Conservation (phyloP, 1,140 invertebrate species). For the Neodiprion fabricii region DNA sequence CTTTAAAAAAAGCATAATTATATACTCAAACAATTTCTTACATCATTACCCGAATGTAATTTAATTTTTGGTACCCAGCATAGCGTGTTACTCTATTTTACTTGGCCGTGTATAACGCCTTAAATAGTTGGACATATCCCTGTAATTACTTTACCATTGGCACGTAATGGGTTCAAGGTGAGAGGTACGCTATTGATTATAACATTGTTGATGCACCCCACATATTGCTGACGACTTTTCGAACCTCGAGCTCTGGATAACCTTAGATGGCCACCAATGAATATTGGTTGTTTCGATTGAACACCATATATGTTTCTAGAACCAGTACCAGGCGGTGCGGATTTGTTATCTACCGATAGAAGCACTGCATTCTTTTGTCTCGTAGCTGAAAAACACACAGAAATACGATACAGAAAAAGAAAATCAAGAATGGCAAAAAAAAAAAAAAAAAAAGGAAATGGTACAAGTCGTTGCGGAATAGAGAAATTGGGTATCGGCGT, state of each 20-base stretch:
- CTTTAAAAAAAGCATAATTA: no score
- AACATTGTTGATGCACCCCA: constrained; percentile 83
- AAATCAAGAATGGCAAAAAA: constrained; percentile 46
- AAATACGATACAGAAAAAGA: constrained; percentile 1
- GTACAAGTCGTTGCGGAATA: constrained; percentile 26
- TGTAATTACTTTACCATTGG: constrained; percentile 71
- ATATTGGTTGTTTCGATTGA: constrained; percentile 85
- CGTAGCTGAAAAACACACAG: constrained; percentile 68
- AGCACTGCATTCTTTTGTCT: constrained; percentile 86
- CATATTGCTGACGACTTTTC: constrained; percentile 71
- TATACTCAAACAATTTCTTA: no score
- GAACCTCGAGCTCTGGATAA: constrained; percentile 64
- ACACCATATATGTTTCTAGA: constrained; percentile 69
- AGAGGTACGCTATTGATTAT: constrained; percentile 68
- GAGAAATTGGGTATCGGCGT: constrained; percentile 29
- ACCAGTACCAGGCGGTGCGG: constrained; percentile 72
- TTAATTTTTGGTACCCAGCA: constrained; percentile 4
- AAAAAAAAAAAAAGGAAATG: constrained; percentile 31
- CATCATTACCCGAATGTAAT: not conserved
- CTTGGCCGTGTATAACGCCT: constrained; percentile 17
- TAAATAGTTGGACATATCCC: constrained; percentile 78
- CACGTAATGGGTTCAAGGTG: constrained; percentile 66
- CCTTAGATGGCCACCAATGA: constrained; percentile 85
- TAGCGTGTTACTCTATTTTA: not conserved
- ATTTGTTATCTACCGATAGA: constrained; percentile 80